These are phyloP conservation scores for Lytechinus variegatus DNA, from an alignment of 35 echinoderm and acorn worm genomes.

Conservation along the genomic window DNA sequence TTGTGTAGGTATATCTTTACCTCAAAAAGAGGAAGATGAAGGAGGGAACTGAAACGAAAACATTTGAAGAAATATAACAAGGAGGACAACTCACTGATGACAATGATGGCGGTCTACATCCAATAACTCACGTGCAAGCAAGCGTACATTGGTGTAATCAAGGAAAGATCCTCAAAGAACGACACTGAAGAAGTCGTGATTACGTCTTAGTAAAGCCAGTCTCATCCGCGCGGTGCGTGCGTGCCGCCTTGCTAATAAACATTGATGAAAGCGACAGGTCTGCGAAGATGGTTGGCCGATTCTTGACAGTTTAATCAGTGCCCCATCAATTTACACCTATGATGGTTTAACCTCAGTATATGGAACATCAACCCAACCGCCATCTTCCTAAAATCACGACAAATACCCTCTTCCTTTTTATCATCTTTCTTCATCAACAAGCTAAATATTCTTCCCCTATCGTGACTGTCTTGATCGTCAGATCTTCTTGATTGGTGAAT, in stretches of 20 bases:
- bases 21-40: too few relatives aligned
- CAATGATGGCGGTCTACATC: background rate
- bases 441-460: background rate
- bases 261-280: background rate
- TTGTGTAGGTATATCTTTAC: too few relatives aligned
- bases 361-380: background rate
- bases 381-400: too few relatives aligned
- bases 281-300: background rate
- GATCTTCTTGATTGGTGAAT: too few relatives aligned
- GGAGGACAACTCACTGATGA: background rate
- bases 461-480: too few relatives aligned
- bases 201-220: background rate
- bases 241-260: slow-evolving; percentile 27
- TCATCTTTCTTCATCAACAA: background rate
- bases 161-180: too few relatives aligned
- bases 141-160: background rate
- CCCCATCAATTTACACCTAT: slow-evolving; percentile 25
- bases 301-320: slow-evolving; percentile 3
- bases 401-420: background rate
- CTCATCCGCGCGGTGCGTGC: background rate
- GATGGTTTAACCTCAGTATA: background rate
- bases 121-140: background rate
- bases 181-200: background rate
- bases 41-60: too few relatives aligned
- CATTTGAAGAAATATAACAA: too few relatives aligned